These are phyloP conservation scores for Hiodon tergisus DNA, from an alignment of 2,113 vertebrate genomes.

Conservation along the genomic window DNA sequence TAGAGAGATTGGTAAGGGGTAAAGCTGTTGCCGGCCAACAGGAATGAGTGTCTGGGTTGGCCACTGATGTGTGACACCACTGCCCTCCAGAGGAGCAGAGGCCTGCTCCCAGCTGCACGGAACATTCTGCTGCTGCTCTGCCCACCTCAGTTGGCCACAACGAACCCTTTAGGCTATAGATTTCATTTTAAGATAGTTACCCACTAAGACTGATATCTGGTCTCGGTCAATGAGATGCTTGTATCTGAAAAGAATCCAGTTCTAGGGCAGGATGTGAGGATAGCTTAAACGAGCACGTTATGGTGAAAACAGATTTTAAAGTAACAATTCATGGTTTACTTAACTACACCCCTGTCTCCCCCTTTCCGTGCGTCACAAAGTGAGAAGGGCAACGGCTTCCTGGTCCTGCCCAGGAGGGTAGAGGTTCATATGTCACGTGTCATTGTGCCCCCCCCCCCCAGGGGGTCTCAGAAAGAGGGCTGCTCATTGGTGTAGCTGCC, in stretches of 20 bases:
- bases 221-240: background rate
- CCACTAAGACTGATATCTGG: constrained; percentile 5
- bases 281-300: constrained; percentile 29
- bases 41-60: constrained; percentile 17
- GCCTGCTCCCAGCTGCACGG: background rate
- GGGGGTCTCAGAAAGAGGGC: constrained; percentile 52
- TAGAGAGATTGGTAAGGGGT: background rate
- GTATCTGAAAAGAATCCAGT: background rate
- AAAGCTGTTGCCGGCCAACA: constrained; percentile 8
- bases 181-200: constrained; percentile 7
- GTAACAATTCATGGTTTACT: constrained; percentile 37
- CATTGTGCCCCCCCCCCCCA: constrained; percentile 35
- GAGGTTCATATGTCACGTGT: constrained; percentile 61
- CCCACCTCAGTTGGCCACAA: background rate
- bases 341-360: constrained; percentile 27
- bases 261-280: background rate
- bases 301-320: background rate
- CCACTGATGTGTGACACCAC: constrained; percentile 9
- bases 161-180: constrained; percentile 17
- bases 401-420: constrained; percentile 61
- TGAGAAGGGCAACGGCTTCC: constrained; percentile 47
- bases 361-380: constrained; percentile 38
- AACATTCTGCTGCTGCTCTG: background rate
- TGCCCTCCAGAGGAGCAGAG: constrained; percentile 16
- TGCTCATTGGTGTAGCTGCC: constrained; percentile 63